Evolutionary conservation across 2,797 vertebrate genomes (phyloP).

Genomic region (Hydrocynus forskahlii): DNA sequence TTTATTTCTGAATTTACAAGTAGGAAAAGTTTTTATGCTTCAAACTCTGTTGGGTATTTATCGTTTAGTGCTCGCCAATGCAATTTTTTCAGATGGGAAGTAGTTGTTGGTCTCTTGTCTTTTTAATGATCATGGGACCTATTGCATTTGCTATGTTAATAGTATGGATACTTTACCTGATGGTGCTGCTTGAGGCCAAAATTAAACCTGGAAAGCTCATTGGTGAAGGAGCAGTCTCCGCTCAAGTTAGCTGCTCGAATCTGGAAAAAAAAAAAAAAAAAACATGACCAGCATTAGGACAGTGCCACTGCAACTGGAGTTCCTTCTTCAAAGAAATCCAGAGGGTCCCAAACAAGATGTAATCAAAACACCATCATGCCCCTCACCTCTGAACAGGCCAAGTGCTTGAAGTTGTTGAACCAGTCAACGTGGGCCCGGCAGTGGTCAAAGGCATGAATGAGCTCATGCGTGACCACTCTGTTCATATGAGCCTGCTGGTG

Average conservation of each 20-base stretch:
- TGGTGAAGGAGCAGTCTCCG: constrained; percentile 90
- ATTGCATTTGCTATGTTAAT: neutral
- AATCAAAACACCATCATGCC: neutral
- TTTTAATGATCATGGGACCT: too few species aligned
- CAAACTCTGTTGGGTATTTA: too few species aligned
- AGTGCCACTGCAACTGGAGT: neutral
- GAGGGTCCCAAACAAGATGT: neutral
- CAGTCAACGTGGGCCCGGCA: constrained; percentile 94
- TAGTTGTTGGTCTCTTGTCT: too few species aligned
- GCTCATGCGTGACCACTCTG: constrained; percentile 91
- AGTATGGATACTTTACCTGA: constrained; percentile 80
- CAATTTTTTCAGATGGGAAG: too few species aligned
- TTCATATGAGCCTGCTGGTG: constrained; percentile 91
- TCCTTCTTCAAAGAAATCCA: neutral
- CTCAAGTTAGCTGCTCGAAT: constrained; percentile 96
- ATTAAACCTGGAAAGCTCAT: constrained; percentile 86
- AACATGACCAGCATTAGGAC: neutral
- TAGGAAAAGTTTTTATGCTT: too few species aligned
- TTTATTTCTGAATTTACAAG: too few species aligned
- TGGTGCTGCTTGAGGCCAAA: constrained; percentile 93
- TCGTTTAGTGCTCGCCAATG: too few species aligned
- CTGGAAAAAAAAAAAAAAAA: constrained; percentile 69
- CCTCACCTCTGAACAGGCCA: constrained; percentile 96
- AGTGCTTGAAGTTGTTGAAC: constrained; percentile 89
- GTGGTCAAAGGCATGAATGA: constrained; percentile 96